Percentiles rank a stretch among this genome's conserved stretches.
phyloP scores from a whole-genome alignment of 2,113 vertebrate species.

The Mesitornis unicolor region DNA sequence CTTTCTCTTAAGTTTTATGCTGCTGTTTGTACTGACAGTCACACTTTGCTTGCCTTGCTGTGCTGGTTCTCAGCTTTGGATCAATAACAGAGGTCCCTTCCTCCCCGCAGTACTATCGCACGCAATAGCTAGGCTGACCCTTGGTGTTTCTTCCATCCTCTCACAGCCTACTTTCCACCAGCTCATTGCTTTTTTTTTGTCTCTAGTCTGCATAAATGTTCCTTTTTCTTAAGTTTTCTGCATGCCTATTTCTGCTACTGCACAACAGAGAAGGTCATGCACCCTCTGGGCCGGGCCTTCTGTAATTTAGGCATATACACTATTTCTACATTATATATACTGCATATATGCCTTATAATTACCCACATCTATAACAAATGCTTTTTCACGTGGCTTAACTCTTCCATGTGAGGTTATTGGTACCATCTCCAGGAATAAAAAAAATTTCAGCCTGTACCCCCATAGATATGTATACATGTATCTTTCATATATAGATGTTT shows the following conservation, averaged over 20 bases:
- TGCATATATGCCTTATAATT: background rate
- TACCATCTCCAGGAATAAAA: background rate
- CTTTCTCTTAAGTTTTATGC: background rate
- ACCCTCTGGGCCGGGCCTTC: background rate
- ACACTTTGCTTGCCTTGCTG: background rate
- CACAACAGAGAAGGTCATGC: background rate
- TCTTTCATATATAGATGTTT: background rate
- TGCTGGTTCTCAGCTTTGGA: background rate
- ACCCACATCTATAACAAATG: background rate
- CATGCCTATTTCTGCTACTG: background rate
- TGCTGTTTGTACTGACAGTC: background rate
- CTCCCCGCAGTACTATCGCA: background rate
- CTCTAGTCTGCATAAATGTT: background rate
- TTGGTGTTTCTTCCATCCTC: background rate
- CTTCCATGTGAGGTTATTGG: background rate
- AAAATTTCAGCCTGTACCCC: background rate
- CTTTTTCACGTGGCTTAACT: background rate
- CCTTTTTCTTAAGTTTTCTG: background rate
- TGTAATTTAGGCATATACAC: no score
- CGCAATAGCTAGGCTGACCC: background rate
- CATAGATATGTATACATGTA: background rate
- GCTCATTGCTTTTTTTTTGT: background rate
- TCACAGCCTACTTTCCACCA: background rate
- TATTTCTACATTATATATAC: background rate
- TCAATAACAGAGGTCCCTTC: background rate